Conservation (phyloP, 2,113 vertebrate species). For the Ellobius talpinus region DNA sequence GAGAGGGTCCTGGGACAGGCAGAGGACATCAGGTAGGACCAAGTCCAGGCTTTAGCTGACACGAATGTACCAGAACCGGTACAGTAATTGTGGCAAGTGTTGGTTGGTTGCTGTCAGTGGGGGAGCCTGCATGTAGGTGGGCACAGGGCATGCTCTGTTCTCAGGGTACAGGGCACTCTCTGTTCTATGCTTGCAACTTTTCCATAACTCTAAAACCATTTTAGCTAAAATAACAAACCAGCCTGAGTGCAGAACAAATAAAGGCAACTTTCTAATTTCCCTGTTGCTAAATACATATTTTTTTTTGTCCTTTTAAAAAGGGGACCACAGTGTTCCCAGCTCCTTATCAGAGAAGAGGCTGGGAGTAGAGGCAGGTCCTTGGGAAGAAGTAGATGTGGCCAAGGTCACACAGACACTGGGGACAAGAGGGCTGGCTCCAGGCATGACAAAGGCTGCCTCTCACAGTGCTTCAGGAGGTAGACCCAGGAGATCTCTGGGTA, state of each 20-base stretch:
- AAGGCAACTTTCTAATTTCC: neutral
- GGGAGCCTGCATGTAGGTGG: neutral
- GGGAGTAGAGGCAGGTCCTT: neutral
- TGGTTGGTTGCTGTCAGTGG: neutral
- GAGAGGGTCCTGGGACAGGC: neutral
- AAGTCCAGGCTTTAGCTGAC: rapidly evolving
- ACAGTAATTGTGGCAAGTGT: neutral
- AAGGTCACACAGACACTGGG: neutral
- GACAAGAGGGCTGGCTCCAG: neutral
- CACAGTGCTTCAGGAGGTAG: neutral
- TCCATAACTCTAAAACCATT: neutral
- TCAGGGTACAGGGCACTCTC: neutral
- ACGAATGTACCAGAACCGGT: neutral
- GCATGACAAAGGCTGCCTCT: neutral
- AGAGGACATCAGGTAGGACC: neutral
- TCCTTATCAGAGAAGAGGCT: conserved; percentile 55
- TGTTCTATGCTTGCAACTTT: neutral
- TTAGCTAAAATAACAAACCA: neutral
- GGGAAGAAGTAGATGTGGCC: neutral
- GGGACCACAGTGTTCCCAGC: conserved; percentile 8
- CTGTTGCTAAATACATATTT: neutral
- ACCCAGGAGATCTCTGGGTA: neutral
- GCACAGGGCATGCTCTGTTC: neutral
- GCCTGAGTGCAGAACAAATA: neutral
- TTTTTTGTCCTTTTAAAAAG: neutral